phyloP scores from a whole-genome alignment of 2,888 invertebrate genomes.

The Ectobius pallidus region DNA sequence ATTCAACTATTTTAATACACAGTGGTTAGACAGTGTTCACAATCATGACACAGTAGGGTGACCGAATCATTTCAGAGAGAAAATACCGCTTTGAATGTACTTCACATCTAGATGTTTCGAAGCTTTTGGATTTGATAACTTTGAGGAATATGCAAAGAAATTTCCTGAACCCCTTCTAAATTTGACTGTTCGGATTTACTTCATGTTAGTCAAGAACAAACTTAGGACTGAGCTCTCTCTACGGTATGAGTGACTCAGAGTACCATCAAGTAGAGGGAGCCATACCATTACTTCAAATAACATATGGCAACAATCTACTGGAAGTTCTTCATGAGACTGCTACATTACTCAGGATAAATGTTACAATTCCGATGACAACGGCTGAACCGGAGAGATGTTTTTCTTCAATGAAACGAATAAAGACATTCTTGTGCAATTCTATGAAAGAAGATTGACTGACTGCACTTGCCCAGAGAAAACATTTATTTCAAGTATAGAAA shows the following conservation, averaged over 20 bases:
- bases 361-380: background rate
- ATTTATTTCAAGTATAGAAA: background rate
- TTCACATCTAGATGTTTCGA: background rate
- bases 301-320: background rate
- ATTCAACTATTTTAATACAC: no score
- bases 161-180: no score
- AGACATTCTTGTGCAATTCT: background rate
- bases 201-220: slow-evolving; percentile 3
- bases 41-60: background rate
- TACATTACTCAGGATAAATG: background rate
- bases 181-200: background rate
- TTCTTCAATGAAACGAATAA: background rate
- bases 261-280: background rate
- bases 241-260: background rate
- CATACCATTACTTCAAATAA: background rate
- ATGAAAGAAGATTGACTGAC: background rate
- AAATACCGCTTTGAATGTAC: background rate
- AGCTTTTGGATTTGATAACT: background rate
- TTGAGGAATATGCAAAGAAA: no score
- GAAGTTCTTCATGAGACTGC: background rate
- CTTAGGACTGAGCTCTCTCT: background rate
- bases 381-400: no score
- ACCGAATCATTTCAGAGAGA: background rate
- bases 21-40: background rate
- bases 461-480: background rate